phyloP scores from a whole-genome alignment of 1,140 invertebrate genomes.

The Stegodyphus mimosarum region DNA sequence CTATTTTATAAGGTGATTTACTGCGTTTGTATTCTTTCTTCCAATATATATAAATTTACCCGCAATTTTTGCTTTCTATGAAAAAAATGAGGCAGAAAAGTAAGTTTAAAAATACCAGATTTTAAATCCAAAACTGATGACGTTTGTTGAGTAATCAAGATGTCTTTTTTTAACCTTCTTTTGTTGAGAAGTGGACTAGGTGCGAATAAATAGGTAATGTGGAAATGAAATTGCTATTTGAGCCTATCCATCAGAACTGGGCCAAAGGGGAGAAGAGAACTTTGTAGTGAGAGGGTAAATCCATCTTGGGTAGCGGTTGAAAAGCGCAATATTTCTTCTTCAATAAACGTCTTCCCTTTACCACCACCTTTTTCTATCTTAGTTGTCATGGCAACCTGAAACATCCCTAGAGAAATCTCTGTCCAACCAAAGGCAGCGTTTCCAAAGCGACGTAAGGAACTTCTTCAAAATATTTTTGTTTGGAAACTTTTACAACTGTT shows the following conservation, averaged over 20 bases:
- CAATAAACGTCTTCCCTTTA: constrained; percentile 33
- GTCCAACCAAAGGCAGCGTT: constrained; percentile 14
- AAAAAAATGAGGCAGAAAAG: too few relatives aligned
- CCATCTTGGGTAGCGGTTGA: constrained; percentile 20
- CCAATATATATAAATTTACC: too few relatives aligned
- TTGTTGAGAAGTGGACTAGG: neutral
- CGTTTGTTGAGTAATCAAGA: too few relatives aligned
- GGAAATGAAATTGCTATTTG: constrained; percentile 21
- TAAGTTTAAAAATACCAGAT: too few relatives aligned
- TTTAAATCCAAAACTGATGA: too few relatives aligned
- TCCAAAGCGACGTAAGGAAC: neutral
- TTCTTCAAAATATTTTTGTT: constrained; percentile 26
- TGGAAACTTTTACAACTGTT: too few relatives aligned
- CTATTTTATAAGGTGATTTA: too few relatives aligned
- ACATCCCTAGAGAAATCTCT: constrained; percentile 45
- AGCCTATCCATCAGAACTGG: constrained; percentile 33
- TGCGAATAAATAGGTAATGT: constrained; percentile 14
- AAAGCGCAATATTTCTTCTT: constrained; percentile 35
- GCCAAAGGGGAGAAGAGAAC: constrained; percentile 23
- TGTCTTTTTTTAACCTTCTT: neutral
- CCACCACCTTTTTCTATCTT: constrained; percentile 13
- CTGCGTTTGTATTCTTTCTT: too few relatives aligned
- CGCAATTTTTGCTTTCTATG: too few relatives aligned
- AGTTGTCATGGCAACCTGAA: constrained; percentile 24
- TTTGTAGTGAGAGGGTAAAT: constrained; percentile 20